Percentiles rank a stretch among this genome's conserved stretches.
Conservation (phyloP, 1,140 invertebrate genomes). For the Ostrea edulis region DNA sequence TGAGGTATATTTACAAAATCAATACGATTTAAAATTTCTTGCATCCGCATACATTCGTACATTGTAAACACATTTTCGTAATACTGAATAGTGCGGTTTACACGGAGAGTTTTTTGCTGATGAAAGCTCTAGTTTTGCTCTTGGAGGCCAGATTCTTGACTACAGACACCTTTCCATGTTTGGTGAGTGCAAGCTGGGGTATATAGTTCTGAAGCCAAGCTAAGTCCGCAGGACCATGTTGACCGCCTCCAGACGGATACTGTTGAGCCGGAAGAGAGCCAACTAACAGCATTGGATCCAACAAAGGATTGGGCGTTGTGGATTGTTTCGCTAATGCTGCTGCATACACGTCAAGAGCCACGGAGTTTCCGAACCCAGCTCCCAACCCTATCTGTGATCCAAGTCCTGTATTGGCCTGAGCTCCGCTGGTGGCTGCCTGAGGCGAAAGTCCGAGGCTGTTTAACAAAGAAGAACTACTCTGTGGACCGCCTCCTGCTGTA, state of each 20-base stretch:
- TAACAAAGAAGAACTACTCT: not conserved
- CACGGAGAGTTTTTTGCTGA: not conserved
- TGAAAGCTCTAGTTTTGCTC: not conserved
- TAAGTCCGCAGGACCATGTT: not conserved
- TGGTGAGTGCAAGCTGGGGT: not conserved
- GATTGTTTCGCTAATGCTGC: not conserved
- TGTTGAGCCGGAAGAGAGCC: not conserved
- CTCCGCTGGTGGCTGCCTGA: not conserved
- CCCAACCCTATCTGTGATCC: not conserved
- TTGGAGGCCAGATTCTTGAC: not conserved
- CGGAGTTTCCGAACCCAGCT: not conserved
- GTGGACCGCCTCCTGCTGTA: not conserved
- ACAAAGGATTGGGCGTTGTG: not conserved
- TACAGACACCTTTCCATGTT: not conserved
- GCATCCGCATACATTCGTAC: not conserved
- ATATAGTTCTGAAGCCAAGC: conserved; percentile 17
- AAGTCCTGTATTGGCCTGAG: not conserved
- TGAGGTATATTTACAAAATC: conserved; percentile 20
- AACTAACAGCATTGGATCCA: not conserved
- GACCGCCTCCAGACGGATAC: not conserved
- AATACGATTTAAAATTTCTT: not conserved
- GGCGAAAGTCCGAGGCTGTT: not conserved
- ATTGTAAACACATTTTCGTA: not conserved
- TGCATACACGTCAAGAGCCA: conserved; percentile 17
- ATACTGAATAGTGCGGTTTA: not conserved